Base-by-base conservation (phyloP, 2,888 invertebrate genomes). In the Mantis religiosa region DNA sequence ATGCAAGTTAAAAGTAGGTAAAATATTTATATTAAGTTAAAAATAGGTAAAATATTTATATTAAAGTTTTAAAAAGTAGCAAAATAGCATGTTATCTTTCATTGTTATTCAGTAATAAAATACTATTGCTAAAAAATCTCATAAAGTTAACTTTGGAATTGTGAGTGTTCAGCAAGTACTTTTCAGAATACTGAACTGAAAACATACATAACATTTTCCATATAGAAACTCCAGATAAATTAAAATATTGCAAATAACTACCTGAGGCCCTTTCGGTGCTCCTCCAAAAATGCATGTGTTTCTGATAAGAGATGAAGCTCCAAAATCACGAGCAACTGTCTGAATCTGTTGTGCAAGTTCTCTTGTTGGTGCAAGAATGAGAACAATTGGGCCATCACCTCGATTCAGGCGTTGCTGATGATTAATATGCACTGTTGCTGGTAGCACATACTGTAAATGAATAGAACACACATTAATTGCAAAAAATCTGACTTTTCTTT, bases 221-320 rank as follows among this genome's bases (percentile, higher is more conserved):
- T 85, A 27, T 1, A 30, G 8, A 28, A 3, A 88, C 8, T 27
- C 25, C 41, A 84, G 54, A 71, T 6, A 87, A 47, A 82, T 84
- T 41, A 12, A 6, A 34, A 6, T 6, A 41, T 1, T 41, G 41
- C 41, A 6, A 34, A 54, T 71, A 71, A 20, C 14, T 41, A 81
- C 85, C 90, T 91, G 91, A 71, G 91, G 89, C 14, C 96, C 96
- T 92, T 97, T 98, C 0, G 97, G 96, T n/a, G 98, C 97, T 30
- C 98, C 98, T 89, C 98, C 98, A 94, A 98, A 98, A n/a, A 98
- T 95, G 92, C 98, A 98, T 0, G 97, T 97, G 92, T 97, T 97
- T 54, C 97, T 95, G 3, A 98, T 96, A 92, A 96, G 96, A 0
- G 97, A 96, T 14, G 95, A 93, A 84, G 96, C 95, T 0, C 97